Percentiles rank a stretch among this genome's conserved stretches.
Evolutionary conservation across 2,113 vertebrate genomes (phyloP).

Genomic region (Rhea americana): DNA sequence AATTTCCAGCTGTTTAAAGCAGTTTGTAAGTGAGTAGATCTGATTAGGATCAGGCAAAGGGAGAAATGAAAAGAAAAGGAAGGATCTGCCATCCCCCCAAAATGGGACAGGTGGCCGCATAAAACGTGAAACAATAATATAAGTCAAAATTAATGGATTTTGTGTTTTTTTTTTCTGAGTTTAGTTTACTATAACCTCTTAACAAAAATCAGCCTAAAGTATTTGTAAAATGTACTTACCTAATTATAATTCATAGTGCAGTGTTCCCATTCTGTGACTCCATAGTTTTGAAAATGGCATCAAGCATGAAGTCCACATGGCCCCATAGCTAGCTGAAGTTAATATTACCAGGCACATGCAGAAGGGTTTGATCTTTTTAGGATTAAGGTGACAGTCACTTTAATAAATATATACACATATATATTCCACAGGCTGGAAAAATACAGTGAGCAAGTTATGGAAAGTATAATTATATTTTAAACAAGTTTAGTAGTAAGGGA

Average conservation of each 20-base stretch:
- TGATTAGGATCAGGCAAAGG: neutral
- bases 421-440: neutral
- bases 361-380: neutral
- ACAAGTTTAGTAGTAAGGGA: neutral
- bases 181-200: neutral
- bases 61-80: neutral
- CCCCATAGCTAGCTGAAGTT: neutral
- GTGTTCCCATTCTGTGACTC: neutral
- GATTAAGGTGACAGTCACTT: neutral
- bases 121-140: neutral
- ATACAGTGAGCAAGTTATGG: neutral
- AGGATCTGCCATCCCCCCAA: neutral
- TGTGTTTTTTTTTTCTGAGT: neutral
- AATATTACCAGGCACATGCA: neutral
- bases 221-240: too few relatives aligned
- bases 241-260: neutral
- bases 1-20: neutral
- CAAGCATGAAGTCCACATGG: neutral
- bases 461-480: neutral
- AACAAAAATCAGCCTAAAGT: neutral
- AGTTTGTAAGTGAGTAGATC: neutral
- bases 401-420: neutral
- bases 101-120: neutral
- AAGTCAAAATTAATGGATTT: neutral
- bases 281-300: neutral